Evolutionary conservation across 2,888 invertebrate species (phyloP), one percentile per base, ranked within the genome.

Genomic region (Agriopis marginaria): DNA sequence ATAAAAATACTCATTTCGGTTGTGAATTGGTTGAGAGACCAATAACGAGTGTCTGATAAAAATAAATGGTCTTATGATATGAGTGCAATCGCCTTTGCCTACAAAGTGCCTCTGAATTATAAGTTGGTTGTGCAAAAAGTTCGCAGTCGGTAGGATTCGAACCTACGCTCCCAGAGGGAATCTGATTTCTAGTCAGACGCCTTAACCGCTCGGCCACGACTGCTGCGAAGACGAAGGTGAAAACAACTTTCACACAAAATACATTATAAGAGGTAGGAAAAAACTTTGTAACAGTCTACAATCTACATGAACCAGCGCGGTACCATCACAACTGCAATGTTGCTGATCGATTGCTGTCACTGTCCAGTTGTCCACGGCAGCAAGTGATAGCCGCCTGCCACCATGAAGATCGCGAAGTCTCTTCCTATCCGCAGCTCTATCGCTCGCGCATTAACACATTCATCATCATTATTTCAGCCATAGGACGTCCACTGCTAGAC

Each of bases 151-250:
- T 96, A 97, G 97, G 97, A 97, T 96, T 97, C 97, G 97, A 97
- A 97, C 97, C 97, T 97, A 96, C 96, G 97, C 97, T 97, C 97
- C 97, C 96, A 97, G 96, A 97, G 97, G 97, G 97, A 97, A 97
- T 96, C 96, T 96, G 96, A 96, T 96, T 97, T 97, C 97, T 96
- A 97, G 97, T 97, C 97, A 97, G 96, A 96, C 97, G 97, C 97
- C 96, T 97, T 97, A 97, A 97, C 97, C 97, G 96, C 97, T 97
- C 97, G 96, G 96, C 97, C 96, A 97, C 96, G 96, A 96, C 96
- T 96, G 96, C 96, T 90, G 12, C 17, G 3, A 96, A 95, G 96
- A 95, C 95, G 95, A 96, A 96, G 95, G 0, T 47, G 73, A 78
- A 78, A 78, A 76, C 40, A 14, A 39, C 44, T 55, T 60, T 61